Evolutionary conservation across 2,113 vertebrate genomes (phyloP), one percentile per base, ranked within the genome.

Genomic region (Phainopepla nitens): DNA sequence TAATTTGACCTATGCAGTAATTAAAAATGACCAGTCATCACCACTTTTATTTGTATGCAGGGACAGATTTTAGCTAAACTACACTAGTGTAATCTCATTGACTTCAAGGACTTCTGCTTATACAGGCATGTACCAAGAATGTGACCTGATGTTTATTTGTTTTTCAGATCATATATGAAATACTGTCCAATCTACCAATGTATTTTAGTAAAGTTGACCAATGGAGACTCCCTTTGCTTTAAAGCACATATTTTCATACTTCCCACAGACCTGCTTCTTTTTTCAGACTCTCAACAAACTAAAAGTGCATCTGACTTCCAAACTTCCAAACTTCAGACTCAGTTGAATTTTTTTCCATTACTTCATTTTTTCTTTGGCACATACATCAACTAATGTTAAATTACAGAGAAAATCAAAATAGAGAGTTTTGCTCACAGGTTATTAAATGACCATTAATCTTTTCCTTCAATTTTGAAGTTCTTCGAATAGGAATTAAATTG

Each of bases 381-480:
- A 90, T 89, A 84, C n/a, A 92, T 96, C 91, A 97, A 87, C 71
- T 85, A 61, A 82, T 9, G 23, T 94, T 96, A 94, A 93, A 96
- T 71, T 94, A 78, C 39, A 66, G 95, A 90, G 42, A 42, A 14
- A 42, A 42, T 15, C 35, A 81, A 96, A 94, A 84, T 82, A 72
- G 66, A 92, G 82, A 95, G 31, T 44, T 78, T 82, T 93, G 68
- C 87, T 96, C 88, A 35, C 72, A 87, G 81, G 62, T 93, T 97
- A 92, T 92, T 94, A 94, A 93, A 91, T 77, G 36, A 41, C 39
- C 62, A 90, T 93, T 91, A 90, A 94, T 95, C 79, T 78, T 92
- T 83, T 39, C 65, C 66, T 90, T 89, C 53, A 54, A 2, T 92
- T 93, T 86, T 78, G 27, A 57, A 95, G 87, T 70, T 91, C 73